phyloP scores from a whole-genome alignment of 2,888 invertebrate species.

The Andrena chrysosceles region DNA sequence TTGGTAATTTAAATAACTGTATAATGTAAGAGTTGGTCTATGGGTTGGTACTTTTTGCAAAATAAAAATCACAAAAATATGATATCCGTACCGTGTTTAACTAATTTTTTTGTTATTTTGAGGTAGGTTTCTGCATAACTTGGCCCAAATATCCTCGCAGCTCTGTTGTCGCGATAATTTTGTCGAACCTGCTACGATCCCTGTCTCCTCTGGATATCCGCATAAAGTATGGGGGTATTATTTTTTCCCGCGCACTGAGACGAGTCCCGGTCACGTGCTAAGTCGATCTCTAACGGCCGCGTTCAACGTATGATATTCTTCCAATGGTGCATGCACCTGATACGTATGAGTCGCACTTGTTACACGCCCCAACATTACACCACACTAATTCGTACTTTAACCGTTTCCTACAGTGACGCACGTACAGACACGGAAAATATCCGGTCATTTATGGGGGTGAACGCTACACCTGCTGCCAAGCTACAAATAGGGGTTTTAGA shows the following conservation, averaged over 20 bases:
- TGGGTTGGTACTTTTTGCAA: too few relatives aligned
- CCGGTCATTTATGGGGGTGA: constrained; percentile 76
- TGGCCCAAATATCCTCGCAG: neutral
- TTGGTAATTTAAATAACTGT: too few relatives aligned
- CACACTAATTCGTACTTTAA: constrained; percentile 73
- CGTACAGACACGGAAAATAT: constrained; percentile 77
- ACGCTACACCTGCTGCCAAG: constrained; percentile 63
- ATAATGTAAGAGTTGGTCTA: too few relatives aligned
- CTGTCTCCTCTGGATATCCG: constrained; percentile 15
- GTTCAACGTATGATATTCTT: constrained; percentile 55
- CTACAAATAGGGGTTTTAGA: constrained; percentile 64
- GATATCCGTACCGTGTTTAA: neutral
- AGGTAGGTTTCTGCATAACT: too few relatives aligned
- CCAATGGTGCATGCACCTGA: constrained; percentile 74
- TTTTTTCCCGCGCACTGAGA: constrained; percentile 36
- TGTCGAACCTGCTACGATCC: neutral
- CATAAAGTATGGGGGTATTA: constrained; percentile 11
- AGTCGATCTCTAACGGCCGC: constrained; percentile 65
- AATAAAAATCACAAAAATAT: too few relatives aligned
- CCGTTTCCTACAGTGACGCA: constrained; percentile 71
- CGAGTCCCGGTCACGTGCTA: constrained; percentile 68
- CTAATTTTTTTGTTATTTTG: too few relatives aligned
- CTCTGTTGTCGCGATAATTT: neutral
- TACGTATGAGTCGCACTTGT: constrained; percentile 76
- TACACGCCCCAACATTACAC: constrained; percentile 74